Evolutionary conservation across 2,113 vertebrate species (phyloP).

Genomic region (Neogale vison): DNA sequence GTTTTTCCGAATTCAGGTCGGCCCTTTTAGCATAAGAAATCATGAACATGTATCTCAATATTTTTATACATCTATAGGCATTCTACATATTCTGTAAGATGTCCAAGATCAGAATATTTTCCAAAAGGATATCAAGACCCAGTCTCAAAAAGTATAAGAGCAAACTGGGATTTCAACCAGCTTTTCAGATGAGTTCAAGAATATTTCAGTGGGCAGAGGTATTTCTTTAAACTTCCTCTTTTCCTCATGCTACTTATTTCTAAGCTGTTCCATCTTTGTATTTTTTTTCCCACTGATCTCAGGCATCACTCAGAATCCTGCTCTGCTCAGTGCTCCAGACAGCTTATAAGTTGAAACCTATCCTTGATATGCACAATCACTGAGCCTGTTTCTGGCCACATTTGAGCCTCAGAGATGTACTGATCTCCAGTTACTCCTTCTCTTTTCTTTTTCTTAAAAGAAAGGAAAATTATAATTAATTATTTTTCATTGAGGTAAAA

Average conservation of each 20-base stretch:
- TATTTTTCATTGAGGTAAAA: neutral
- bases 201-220: neutral
- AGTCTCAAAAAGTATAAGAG: neutral
- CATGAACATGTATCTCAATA: neutral
- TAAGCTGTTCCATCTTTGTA: neutral
- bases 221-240: neutral
- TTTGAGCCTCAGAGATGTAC: neutral
- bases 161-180: neutral
- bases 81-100: neutral
- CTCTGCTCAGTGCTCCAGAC: neutral
- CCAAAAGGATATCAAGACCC: neutral
- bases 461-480: neutral
- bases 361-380: neutral
- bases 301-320: neutral
- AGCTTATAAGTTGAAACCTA: neutral
- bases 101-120: neutral
- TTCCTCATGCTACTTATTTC: neutral
- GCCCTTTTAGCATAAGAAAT: neutral
- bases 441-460: neutral
- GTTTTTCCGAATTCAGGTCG: neutral
- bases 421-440: neutral
- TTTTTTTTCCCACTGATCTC: neutral
- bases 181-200: neutral
- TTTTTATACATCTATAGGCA: neutral
- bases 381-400: neutral